phyloP scores from a whole-genome alignment of 2,797 vertebrate species.

The Anguilla obscura region DNA sequence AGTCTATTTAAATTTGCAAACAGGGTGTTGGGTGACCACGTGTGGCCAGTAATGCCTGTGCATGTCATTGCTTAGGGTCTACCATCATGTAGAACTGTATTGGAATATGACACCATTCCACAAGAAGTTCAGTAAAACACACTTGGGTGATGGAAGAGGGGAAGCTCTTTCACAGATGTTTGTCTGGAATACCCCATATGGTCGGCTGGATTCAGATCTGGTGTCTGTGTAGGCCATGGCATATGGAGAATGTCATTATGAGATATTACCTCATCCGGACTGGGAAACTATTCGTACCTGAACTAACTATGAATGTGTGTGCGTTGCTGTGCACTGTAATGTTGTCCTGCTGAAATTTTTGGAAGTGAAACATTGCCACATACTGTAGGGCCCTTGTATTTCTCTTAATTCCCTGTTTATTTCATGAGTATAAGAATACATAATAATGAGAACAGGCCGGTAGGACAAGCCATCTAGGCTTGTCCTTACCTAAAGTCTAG shows the following conservation, averaged over 20 bases:
- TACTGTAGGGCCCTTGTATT: not conserved
- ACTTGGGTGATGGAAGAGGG: not conserved
- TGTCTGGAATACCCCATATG: no score
- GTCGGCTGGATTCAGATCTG: not conserved
- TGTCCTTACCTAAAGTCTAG: not conserved
- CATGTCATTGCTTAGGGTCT: not conserved
- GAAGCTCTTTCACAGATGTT: not conserved
- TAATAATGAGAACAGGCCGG: not conserved
- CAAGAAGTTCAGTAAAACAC: not conserved
- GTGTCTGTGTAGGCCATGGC: not conserved
- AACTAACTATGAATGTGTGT: not conserved
- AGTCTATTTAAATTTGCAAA: not conserved
- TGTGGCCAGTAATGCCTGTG: not conserved
- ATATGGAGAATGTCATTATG: not conserved
- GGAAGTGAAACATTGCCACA: not conserved
- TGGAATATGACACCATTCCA: not conserved
- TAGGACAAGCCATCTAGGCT: not conserved
- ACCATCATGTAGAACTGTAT: not conserved
- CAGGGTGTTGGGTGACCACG: not conserved
- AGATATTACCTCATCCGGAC: not conserved
- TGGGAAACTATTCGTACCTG: not conserved
- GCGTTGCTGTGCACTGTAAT: not conserved
- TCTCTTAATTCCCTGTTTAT: not conserved
- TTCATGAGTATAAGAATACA: not conserved
- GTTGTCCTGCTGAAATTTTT: not conserved